phyloP scores from a whole-genome alignment of 1,140 invertebrate genomes.

The Brachystomella parvula region DNA sequence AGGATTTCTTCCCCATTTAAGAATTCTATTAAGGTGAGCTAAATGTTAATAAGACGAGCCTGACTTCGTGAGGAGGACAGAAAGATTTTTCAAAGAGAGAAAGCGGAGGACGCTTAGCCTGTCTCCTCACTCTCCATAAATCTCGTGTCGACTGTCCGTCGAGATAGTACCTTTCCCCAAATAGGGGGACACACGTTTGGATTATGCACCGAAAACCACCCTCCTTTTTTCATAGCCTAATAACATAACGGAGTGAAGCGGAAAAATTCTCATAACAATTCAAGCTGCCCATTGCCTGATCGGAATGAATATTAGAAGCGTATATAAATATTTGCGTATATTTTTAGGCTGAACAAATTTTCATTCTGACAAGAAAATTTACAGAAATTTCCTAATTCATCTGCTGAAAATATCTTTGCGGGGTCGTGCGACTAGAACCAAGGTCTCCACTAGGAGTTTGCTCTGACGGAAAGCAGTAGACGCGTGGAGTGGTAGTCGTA shows the following conservation, averaged over 20 bases:
- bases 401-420: no score
- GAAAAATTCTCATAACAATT: no score
- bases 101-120: constrained; percentile 30
- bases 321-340: no score
- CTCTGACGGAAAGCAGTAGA: no score
- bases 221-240: background rate
- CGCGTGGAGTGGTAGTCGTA: background rate
- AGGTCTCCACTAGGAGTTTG: no score
- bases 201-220: constrained; percentile 31
- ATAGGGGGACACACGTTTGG: constrained; percentile 29
- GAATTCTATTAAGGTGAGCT: constrained; percentile 9
- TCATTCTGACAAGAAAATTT: no score
- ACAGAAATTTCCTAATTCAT: no score
- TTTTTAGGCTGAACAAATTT: no score
- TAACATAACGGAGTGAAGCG: background rate
- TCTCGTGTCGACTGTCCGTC: constrained; percentile 40
- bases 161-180: constrained; percentile 39
- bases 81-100: constrained; percentile 21
- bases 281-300: no score
- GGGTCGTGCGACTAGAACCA: no score
- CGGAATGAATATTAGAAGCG: no score
- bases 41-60: constrained; percentile 31
- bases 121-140: constrained; percentile 36
- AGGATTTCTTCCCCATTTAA: constrained; percentile 21
- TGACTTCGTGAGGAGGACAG: no score